Evolutionary conservation across 2,113 vertebrate genomes (phyloP), one percentile per base, ranked within the genome.

Genomic region (Cyrtonyx montezumae): DNA sequence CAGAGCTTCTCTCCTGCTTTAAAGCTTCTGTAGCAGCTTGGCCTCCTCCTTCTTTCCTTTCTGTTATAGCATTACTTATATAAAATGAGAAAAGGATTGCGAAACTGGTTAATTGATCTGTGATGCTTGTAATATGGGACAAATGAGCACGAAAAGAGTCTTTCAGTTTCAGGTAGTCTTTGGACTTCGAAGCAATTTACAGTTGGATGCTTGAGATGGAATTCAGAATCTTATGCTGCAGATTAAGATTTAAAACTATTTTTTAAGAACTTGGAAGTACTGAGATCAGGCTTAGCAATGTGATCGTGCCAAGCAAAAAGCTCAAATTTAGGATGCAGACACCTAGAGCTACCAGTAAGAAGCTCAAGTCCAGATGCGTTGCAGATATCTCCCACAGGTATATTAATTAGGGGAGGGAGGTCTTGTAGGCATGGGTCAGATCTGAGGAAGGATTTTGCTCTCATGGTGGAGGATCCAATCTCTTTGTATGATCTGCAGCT

Each of bases 221-320:
- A 8, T 42, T 20, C 48, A 75, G 75, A 67, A 53, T 45, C 28
- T 30, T 20, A 20, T 3, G 6, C 8, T 70, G 19, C 15, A 8
- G 6, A 21, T 14, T 45, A 28, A 45, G 34, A 42, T 3, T 0
- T 28, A 62, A 67, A 15, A 22, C 6, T 43, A 0, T 37, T 28
- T 34, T 76, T 42, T n/a, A 70, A 56, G 16, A 46, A 43, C 26
- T 34, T 79, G 28, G 28, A 90, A 90, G 55, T 66, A 42, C 0
- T 65, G 2, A 30, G 11, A 21, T 76, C 18, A 37, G 43, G 6
- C 12, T 75, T 75, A 71, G 25, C 58, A 55, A 36, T 15, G 36
- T 20, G 42, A 37, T 48, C 7, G 36, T 18, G 6, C 10, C 62
- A 49, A 90, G 75, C 23, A 68, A 82, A 49, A 13, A 25, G 28